Evolutionary conservation across 64 coral and sea anemone species (phyloP), one percentile per base, ranked within the genome.

Genomic region (Montipora efflorescens): DNA sequence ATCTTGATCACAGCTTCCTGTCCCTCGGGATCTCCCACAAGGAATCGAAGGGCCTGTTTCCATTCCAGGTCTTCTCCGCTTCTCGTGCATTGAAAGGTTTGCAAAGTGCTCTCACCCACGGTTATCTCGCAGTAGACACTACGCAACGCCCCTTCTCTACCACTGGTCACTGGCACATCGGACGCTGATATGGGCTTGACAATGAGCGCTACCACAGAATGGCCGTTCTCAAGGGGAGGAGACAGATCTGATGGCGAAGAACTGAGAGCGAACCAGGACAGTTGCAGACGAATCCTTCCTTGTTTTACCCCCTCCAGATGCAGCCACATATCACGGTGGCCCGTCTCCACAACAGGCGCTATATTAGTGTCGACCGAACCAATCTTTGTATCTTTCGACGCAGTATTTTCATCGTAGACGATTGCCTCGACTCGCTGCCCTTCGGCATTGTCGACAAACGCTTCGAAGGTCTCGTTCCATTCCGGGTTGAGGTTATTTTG

Each of bases 391-490:
- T 98, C 97, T 89, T 98, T 98, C 0, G 74, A 67, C 0, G 97
- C 79, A 9, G 89, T 94, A 78, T 98, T 94, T 87, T 98, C 91
- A 82, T 98, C 97, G 57, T 92, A 98, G 75, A 98, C 90, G 0
- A 49, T 49, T 21, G 95, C 73, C 57, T 95, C 94, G 7, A 98
- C 18, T 48, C 91, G 75, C 18, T 98, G 97, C 0, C 94, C 97
- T 77, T 98, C 97, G 5, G 77, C 25, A 53, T 98, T 98, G 57
- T 98, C 97, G 16, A 98, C 91, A 52, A 94, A 98, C 6, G 97
- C 91, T 67, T 98, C 94, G 67, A 91, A 98, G 19, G 79, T 93
- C 48, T 98, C 97, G 86, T 98, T 94, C 97, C 97, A 98, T 19
- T 75, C 89, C 0, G 97, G 97, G 20, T 98, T 88, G 28, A 96